A percentile compares a stretch with the other conserved stretches of the same genome.
These are phyloP conservation scores for Acleris cristana DNA, from an alignment of 2,888 invertebrate species.

Conservation along the genomic window DNA sequence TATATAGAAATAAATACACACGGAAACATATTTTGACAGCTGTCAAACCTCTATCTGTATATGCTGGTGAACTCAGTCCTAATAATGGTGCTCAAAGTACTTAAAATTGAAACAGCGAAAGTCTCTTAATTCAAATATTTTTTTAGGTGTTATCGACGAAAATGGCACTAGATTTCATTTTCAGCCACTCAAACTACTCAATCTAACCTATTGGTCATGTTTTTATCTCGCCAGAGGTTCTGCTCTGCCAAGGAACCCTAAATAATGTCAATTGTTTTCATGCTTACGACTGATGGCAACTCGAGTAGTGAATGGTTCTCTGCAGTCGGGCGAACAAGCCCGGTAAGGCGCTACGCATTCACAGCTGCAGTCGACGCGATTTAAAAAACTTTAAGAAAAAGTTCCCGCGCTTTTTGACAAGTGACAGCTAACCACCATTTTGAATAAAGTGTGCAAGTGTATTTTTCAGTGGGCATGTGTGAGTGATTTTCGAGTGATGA, in stretches of 20 bases:
- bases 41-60: too few species aligned
- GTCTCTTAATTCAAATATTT: too few species aligned
- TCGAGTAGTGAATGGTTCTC: constrained; percentile 38
- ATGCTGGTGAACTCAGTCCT: too few species aligned
- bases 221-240: too few species aligned
- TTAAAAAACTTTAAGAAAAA: constrained; percentile 38
- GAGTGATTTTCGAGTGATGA: constrained; percentile 11
- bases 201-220: too few species aligned
- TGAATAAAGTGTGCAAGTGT: constrained; percentile 28
- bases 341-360: constrained; percentile 49
- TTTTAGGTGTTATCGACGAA: too few species aligned
- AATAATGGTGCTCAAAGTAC: too few species aligned
- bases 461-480: constrained; percentile 18
- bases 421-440: constrained; percentile 46
- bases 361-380: constrained; percentile 31
- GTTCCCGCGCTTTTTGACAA: constrained; percentile 48
- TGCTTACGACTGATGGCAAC: constrained; percentile 3
- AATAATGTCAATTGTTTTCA: constrained; percentile 4
- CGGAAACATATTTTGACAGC: too few species aligned
- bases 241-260: constrained; percentile 9
- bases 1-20: too few species aligned
- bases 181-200: too few species aligned
- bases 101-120: too few species aligned
- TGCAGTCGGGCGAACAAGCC: constrained; percentile 54
- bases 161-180: too few species aligned